A percentile compares a stretch with the other conserved stretches of the same genome.
Evolutionary conservation across 2,113 vertebrate genomes (phyloP).

Genomic region (Otocyon megalotis): DNA sequence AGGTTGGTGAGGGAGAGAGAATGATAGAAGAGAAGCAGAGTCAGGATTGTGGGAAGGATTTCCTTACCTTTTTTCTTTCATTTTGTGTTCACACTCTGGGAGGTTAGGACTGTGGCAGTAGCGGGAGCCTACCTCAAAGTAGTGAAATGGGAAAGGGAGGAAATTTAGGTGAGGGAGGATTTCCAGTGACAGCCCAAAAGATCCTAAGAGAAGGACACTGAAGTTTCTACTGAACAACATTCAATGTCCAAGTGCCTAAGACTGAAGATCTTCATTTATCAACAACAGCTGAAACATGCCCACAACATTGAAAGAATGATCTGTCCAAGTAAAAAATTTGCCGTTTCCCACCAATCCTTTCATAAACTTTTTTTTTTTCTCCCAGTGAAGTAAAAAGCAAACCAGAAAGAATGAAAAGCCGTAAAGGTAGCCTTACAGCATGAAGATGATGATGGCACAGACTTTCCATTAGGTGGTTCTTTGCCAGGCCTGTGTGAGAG

Average conservation of each 20-base stretch:
- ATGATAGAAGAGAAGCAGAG: neutral
- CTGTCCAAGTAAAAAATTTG: neutral
- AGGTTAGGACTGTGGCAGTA: accelerated
- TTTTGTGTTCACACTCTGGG: neutral
- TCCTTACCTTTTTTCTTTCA: neutral
- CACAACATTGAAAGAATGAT: neutral
- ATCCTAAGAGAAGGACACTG: neutral
- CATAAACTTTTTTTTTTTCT: neutral
- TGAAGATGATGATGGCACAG: slow-evolving; percentile 91
- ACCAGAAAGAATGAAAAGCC: neutral
- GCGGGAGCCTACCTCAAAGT: neutral
- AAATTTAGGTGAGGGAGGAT: neutral
- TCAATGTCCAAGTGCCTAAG: neutral
- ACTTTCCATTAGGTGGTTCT: slow-evolving; percentile 91
- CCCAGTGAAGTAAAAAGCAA: neutral
- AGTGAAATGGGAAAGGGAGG: neutral
- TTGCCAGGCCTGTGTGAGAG: slow-evolving; percentile 89
- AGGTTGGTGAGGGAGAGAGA: neutral
- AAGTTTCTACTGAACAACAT: neutral
- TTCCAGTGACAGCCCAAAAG: neutral
- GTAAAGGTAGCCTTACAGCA: slow-evolving; percentile 87
- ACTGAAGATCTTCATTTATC: neutral
- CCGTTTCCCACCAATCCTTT: neutral
- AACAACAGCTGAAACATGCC: neutral
- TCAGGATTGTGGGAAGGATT: neutral